These are phyloP conservation scores for Craterocephalus amniculus DNA, from an alignment of 2,797 vertebrate genomes.

Conservation along the genomic window DNA sequence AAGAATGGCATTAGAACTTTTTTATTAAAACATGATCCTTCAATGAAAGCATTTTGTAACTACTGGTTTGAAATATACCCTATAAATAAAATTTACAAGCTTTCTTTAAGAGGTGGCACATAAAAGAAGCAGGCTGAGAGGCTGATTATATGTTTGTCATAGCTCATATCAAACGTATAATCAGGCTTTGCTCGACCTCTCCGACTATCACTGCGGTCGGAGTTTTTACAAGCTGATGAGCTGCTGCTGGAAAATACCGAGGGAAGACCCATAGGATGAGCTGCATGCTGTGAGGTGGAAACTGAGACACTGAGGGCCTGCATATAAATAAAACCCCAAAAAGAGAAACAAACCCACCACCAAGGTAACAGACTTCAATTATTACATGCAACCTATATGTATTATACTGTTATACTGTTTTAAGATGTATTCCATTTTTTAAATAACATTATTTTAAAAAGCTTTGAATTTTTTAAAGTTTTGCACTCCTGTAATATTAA, in stretches of 20 bases:
- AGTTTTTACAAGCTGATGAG: constrained; percentile 26
- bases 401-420: too few relatives aligned
- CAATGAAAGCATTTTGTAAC: constrained; percentile 10
- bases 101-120: constrained; percentile 13
- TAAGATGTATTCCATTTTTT: too few relatives aligned
- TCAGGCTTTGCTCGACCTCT: constrained; percentile 47
- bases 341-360: constrained; percentile 56
- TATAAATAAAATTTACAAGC: constrained; percentile 18
- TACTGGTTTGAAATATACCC: constrained; percentile 7
- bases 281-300: constrained; percentile 48
- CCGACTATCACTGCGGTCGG: constrained; percentile 7
- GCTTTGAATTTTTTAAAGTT: neutral
- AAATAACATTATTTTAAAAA: too few relatives aligned
- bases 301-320: constrained; percentile 51
- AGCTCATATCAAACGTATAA: constrained; percentile 46
- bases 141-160: constrained; percentile 49
- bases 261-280: constrained; percentile 42
- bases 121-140: constrained; percentile 9
- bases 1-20: neutral
- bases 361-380: constrained; percentile 25
- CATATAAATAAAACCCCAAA: constrained; percentile 50
- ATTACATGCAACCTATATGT: neutral
- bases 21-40: neutral
- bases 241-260: constrained; percentile 24
- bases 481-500: neutral